phyloP scores from a whole-genome alignment of 1,140 invertebrate species.

The Drosophila bipectinata region DNA sequence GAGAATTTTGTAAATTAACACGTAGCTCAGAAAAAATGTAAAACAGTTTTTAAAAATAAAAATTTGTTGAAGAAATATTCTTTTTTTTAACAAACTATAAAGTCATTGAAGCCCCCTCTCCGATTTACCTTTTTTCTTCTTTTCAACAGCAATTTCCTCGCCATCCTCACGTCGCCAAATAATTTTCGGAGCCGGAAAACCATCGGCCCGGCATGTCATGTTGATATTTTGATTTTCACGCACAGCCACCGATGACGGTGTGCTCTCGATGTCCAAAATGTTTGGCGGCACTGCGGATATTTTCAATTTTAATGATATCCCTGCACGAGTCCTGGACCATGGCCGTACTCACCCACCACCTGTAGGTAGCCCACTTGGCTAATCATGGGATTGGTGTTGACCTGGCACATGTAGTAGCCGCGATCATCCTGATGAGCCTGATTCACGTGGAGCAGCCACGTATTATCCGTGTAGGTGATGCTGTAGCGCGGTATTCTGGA shows the following conservation, averaged over 20 bases:
- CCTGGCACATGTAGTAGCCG: constrained; percentile 96
- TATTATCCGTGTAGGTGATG: constrained; percentile 95
- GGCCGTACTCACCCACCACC: constrained; percentile 92
- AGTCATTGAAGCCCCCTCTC: not conserved
- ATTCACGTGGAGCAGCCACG: constrained; percentile 94
- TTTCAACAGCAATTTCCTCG: constrained; percentile 91
- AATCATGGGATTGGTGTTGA: constrained; percentile 98
- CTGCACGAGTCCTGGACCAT: not conserved
- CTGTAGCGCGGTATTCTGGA: constrained; percentile 93
- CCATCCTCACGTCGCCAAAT: constrained; percentile 96
- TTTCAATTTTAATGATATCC: not conserved
- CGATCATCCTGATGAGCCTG: constrained; percentile 94
- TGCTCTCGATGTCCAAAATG: constrained; percentile 93
- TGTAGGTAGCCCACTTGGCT: constrained; percentile 96
- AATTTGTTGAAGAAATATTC: no score
- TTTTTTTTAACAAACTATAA: no score
- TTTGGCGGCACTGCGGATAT: constrained; percentile 91
- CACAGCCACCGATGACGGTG: constrained; percentile 93
- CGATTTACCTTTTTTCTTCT: constrained; percentile 90
- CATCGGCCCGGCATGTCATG: constrained; percentile 94
- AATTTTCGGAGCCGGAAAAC: constrained; percentile 93
- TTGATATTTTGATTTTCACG: constrained; percentile 96
- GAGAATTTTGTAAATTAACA: constrained; percentile 42
- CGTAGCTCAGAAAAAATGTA: not conserved
- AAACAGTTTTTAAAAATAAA: no score